Conservation (phyloP, 2,888 invertebrate species). For the Caenorhabditis sp. region DNA sequence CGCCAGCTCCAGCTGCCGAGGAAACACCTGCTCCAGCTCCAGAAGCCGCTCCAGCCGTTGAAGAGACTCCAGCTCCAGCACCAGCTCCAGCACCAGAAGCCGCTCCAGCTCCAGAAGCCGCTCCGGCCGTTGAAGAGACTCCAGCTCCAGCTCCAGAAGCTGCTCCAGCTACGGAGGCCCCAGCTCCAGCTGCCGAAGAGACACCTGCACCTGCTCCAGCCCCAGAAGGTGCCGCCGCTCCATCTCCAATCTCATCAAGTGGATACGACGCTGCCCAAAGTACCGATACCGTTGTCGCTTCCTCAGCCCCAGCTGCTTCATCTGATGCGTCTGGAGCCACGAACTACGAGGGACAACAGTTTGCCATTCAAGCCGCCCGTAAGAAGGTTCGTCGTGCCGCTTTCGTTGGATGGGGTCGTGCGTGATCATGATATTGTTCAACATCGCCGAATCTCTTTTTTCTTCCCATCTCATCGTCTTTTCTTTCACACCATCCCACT, state of each 20-base stretch:
- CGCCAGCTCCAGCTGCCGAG: slow-evolving; percentile 23
- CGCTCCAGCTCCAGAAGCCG: slow-evolving; percentile 34
- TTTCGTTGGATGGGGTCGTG: slow-evolving; percentile 65
- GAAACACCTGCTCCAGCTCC: slow-evolving; percentile 29
- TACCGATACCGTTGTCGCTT: slow-evolving; percentile 51
- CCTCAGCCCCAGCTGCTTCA: slow-evolving; percentile 44
- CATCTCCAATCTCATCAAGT: slow-evolving; percentile 44
- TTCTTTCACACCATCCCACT: slow-evolving; percentile 11
- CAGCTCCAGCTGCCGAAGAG: slow-evolving; percentile 34
- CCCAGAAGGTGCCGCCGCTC: slow-evolving; percentile 31
- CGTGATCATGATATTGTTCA: slow-evolving; percentile 34
- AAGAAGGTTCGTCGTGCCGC: slow-evolving; percentile 61
- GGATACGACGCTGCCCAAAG: slow-evolving; percentile 56
- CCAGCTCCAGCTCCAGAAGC: slow-evolving; percentile 36
- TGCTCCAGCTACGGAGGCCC: slow-evolving; percentile 1
- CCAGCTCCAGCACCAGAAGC: slow-evolving; percentile 36
- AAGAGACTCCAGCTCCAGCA: slow-evolving; percentile 42
- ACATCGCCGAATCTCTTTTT: slow-evolving; percentile 27
- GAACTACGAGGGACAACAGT: slow-evolving; percentile 55
- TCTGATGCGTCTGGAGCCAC: slow-evolving; percentile 50
- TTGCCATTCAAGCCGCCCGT: slow-evolving; percentile 57
- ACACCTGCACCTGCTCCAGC: slow-evolving; percentile 40
- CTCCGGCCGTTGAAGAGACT: slow-evolving; percentile 19
- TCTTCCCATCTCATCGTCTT: slow-evolving; percentile 22
- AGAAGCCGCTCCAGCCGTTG: slow-evolving; percentile 39